phyloP scores from a whole-genome alignment of 2,888 invertebrate genomes.

The Bimastos eiseni region DNA sequence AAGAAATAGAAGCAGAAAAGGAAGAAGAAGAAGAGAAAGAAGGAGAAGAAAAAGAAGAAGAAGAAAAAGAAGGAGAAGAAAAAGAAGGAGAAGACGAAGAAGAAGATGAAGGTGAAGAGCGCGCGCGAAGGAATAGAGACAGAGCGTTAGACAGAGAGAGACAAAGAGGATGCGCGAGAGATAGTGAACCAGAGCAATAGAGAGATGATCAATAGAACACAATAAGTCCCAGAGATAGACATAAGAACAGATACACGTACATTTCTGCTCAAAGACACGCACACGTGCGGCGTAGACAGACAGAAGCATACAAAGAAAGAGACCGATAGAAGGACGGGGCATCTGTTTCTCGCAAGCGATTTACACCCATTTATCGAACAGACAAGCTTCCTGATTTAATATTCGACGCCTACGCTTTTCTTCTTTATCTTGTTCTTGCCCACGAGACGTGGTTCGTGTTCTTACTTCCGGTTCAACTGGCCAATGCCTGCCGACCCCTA shows the following conservation, averaged over 20 bases:
- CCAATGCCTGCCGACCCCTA: too few relatives aligned
- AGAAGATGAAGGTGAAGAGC: too few relatives aligned
- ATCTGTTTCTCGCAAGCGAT: too few relatives aligned
- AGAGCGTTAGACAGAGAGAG: too few relatives aligned
- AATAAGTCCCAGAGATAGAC: too few relatives aligned
- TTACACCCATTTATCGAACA: not conserved
- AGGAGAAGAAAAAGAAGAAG: not conserved
- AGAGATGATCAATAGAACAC: too few relatives aligned
- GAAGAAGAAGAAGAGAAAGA: not conserved
- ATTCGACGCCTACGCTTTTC: not conserved
- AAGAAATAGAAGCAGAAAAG: not conserved
- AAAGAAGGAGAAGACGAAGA: not conserved
- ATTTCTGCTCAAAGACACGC: not conserved
- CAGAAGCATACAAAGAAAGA: not conserved
- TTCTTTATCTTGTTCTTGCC: too few relatives aligned
- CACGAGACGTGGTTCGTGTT: too few relatives aligned
- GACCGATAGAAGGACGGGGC: not conserved
- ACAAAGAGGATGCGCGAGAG: too few relatives aligned
- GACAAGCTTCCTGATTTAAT: not conserved
- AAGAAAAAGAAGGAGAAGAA: not conserved
- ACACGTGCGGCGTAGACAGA: not conserved
- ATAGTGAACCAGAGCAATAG: too few relatives aligned
- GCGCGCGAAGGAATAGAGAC: too few relatives aligned
- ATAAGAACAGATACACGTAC: not conserved
- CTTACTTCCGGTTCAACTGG: too few relatives aligned